phyloP scores from a whole-genome alignment of 2,113 vertebrate genomes.

The Istiophorus platypterus region DNA sequence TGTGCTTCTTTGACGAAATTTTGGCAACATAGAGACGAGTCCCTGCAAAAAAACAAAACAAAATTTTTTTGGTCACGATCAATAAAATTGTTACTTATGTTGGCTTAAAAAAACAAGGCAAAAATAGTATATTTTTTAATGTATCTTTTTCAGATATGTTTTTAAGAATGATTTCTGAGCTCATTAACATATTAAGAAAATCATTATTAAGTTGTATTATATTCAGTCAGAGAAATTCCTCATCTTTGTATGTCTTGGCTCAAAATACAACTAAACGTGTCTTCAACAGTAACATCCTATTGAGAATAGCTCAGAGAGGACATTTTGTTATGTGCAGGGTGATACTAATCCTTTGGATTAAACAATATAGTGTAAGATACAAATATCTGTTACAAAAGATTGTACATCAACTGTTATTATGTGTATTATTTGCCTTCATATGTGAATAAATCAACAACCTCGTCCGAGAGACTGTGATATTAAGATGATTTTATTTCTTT shows the following conservation, averaged over 20 bases:
- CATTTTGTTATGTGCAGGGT: conserved; percentile 53
- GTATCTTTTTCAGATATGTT: neutral
- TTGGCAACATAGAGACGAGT: conserved; percentile 23
- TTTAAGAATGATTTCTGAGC: neutral
- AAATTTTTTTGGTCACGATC: neutral
- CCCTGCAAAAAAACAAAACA: conserved; percentile 61
- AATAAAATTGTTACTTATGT: neutral
- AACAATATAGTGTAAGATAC: conserved; percentile 33
- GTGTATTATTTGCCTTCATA: conserved; percentile 7
- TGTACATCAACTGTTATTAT: neutral
- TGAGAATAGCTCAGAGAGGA: conserved; percentile 29
- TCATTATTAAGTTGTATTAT: neutral
- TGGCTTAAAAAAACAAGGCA: neutral
- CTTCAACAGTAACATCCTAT: conserved; percentile 14
- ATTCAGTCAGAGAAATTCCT: conserved; percentile 19
- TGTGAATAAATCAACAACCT: conserved; percentile 37
- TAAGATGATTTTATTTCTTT: conserved; percentile 39
- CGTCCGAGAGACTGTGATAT: conserved; percentile 19
- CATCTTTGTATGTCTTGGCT: neutral
- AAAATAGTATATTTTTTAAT: neutral
- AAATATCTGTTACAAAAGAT: conserved; percentile 33
- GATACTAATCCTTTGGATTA: conserved; percentile 59
- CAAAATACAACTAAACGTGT: conserved; percentile 34
- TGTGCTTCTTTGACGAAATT: conserved; percentile 35
- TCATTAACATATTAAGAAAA: conserved; percentile 46